Evolutionary conservation across 2,888 invertebrate species (phyloP), one percentile per base, ranked within the genome.

Genomic region (Amphimallon solstitiale): DNA sequence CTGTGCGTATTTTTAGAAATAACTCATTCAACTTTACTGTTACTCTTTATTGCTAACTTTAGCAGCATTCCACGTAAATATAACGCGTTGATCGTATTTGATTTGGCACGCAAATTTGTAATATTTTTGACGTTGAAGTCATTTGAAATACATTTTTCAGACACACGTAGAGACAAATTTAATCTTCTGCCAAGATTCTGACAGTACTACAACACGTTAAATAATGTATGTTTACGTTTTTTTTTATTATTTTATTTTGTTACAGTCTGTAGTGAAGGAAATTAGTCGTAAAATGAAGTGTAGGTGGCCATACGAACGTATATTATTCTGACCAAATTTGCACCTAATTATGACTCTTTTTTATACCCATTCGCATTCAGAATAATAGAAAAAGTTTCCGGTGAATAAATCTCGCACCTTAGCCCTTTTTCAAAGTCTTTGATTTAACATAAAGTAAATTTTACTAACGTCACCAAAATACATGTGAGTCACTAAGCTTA

Each of bases 111-210:
- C n/a, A 19, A 17, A 21, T 19, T 54, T 34, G 23, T 40, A 56
- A 38, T 54, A 54, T 54, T 54, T 54, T 54, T 12, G 21, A 40
- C 54, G 54, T 51, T 34, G 12, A 40, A 54, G 23, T 43, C 15
- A 29, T 56, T 23, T 56, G 14, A 40, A 23, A 43, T 21, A 37
- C 40, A 56, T 56, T 56, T 43, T 29, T 43, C 14, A 1, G 29
- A 5, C 23, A 12, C 43, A 40, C 21, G 43, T 21, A 15, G 21
- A 46, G 21, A 46, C 46, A 46, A 14, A 15, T n/a, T 23, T 43
- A 56, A 56, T 56, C 14, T 9, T 43, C 43, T 40, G 56, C 56
- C 56, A 56, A 56, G 29, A 37, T 43, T 56, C 56, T 21, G 43
- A 43, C 56, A 40, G 43, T 23, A 43, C 14, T 40, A 43, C 56